A percentile compares a stretch with the other conserved stretches of the same genome.
These are phyloP conservation scores for Anas georgica DNA, from an alignment of 2,797 vertebrate genomes.

Conservation along the genomic window DNA sequence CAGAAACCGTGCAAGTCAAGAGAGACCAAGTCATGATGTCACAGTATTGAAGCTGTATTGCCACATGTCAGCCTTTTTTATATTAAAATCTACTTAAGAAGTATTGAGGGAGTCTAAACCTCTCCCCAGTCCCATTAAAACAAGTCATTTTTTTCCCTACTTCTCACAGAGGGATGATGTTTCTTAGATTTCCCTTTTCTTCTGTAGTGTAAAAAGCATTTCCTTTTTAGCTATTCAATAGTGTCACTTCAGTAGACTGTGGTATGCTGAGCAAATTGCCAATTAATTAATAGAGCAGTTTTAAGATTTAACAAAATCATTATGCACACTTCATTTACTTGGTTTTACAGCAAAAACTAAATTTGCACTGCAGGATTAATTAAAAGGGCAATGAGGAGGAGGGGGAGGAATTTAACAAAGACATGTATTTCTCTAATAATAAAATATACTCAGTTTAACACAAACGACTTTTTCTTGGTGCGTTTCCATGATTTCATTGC, in stretches of 20 bases:
- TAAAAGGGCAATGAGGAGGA: not conserved
- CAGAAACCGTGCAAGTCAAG: slow-evolving; percentile 6
- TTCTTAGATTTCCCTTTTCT: not conserved
- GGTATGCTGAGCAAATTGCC: not conserved
- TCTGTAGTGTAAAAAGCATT: not conserved
- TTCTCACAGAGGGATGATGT: not conserved
- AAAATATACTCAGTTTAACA: not conserved
- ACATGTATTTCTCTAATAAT: not conserved
- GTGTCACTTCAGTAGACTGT: not conserved
- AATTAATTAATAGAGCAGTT: slow-evolving; percentile 35
- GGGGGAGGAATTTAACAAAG: not conserved
- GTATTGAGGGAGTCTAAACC: not conserved
- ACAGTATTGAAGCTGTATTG: not conserved
- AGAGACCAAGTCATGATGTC: slow-evolving; percentile 30
- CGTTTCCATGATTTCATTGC: not conserved
- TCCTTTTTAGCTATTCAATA: not conserved
- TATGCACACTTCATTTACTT: not conserved
- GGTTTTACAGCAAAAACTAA: slow-evolving; percentile 7
- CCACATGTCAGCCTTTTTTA: slow-evolving; percentile 7
- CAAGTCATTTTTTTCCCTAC: not conserved
- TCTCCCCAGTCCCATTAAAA: not conserved
- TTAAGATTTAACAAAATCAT: not conserved
- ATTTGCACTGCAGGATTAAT: not conserved
- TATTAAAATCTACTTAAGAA: slow-evolving; percentile 22
- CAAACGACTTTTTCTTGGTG: not conserved